Conservation (phyloP, 1,140 invertebrate species). For the Papilio xuthus region DNA sequence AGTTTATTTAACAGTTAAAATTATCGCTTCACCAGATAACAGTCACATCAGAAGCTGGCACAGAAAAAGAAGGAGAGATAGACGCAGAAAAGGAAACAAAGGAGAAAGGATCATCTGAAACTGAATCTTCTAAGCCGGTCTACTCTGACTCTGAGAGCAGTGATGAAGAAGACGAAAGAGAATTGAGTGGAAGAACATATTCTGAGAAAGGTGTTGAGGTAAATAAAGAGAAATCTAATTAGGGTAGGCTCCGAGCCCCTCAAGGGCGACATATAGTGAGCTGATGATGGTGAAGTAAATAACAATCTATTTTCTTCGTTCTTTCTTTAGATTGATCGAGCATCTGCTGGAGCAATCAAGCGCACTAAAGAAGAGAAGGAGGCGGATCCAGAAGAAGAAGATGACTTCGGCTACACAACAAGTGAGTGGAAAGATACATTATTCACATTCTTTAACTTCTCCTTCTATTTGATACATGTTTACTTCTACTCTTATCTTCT, state of each 20-base stretch:
- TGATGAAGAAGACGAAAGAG: constrained; percentile 88
- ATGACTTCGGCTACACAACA: constrained; percentile 95
- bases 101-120: constrained; percentile 41
- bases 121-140: constrained; percentile 61
- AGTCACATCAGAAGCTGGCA: constrained; percentile 66
- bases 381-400: constrained; percentile 91
- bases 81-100: constrained; percentile 51
- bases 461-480: constrained; percentile 70
- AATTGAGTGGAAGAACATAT: constrained; percentile 89
- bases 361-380: constrained; percentile 89
- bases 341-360: constrained; percentile 92
- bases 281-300: too few relatives aligned
- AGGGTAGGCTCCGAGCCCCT: too few relatives aligned
- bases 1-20: not conserved
- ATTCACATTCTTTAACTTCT: constrained; percentile 72
- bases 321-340: constrained; percentile 89
- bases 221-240: constrained; percentile 46
- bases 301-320: not conserved
- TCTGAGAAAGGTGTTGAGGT: constrained; percentile 91
- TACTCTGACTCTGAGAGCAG: constrained; percentile 77
- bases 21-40: constrained; percentile 61
- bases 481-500: constrained; percentile 73
- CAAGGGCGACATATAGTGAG: too few relatives aligned
- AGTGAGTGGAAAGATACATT: constrained; percentile 88
- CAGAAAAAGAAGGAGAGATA: constrained; percentile 50